These are phyloP conservation scores for Harmothoe impar DNA, from an alignment of 2,888 invertebrate genomes.

Conservation along the genomic window DNA sequence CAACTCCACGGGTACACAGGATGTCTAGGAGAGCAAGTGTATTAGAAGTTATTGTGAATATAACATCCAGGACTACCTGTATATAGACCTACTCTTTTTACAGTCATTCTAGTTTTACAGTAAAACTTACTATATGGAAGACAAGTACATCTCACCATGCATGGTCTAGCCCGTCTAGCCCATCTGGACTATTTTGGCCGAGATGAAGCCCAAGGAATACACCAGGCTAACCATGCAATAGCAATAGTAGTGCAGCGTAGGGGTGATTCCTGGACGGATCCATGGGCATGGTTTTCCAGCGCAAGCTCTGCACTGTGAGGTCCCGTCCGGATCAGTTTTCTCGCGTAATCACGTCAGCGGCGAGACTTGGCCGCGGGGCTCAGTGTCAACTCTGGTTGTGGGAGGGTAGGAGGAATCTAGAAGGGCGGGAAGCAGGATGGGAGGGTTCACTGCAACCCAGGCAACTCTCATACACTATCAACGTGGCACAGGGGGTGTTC, in stretches of 20 bases:
- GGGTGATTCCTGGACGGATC: background rate
- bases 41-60: too few species aligned
- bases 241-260: background rate
- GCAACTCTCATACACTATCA: conserved; percentile 14
- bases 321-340: background rate
- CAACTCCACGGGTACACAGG: too few species aligned
- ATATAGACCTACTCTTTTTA: too few species aligned
- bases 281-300: background rate
- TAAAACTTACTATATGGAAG: too few species aligned
- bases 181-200: background rate
- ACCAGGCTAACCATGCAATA: background rate
- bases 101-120: too few species aligned
- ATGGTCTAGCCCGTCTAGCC: too few species aligned
- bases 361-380: conserved; percentile 3
- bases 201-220: background rate
- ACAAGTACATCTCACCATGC: too few species aligned
- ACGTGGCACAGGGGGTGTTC: background rate
- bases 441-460: background rate
- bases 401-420: background rate
- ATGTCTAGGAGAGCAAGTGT: too few species aligned
- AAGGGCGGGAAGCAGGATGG: background rate
- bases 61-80: too few species aligned
- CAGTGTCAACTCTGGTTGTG: background rate
- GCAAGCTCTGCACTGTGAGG: background rate
- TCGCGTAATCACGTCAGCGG: background rate